These are phyloP conservation scores for Drosophila lacicola DNA, from an alignment of 2,888 invertebrate genomes.

Conservation along the genomic window DNA sequence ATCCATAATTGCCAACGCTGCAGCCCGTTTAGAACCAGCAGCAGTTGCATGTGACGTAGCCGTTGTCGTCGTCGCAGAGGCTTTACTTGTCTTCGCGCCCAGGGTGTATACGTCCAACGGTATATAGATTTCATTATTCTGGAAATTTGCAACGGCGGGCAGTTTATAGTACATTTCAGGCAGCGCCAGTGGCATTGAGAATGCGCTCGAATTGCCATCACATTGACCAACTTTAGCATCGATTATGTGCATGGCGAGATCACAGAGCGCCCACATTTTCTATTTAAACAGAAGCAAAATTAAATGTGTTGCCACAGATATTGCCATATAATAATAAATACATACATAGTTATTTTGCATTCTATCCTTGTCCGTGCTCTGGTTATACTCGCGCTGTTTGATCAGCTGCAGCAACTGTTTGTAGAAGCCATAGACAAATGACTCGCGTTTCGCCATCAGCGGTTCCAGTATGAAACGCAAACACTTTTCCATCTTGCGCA, in stretches of 20 bases:
- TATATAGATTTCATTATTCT: conserved; percentile 92
- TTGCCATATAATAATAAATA: not conserved
- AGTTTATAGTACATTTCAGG: conserved; percentile 96
- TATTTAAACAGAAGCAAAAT: conserved; percentile 83
- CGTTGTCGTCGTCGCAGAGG: conserved; percentile 44
- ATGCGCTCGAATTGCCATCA: conserved; percentile 91
- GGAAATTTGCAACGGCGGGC: conserved; percentile 89
- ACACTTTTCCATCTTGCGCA: conserved; percentile 93
- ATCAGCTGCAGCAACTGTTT: conserved; percentile 96
- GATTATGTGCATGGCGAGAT: conserved; percentile 96
- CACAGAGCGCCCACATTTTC: conserved; percentile 99
- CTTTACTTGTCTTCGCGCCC: conserved; percentile 57
- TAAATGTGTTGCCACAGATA: not conserved
- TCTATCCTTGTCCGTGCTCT: conserved; percentile 91
- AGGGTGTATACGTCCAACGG: conserved; percentile 88
- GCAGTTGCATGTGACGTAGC: conserved; percentile 40
- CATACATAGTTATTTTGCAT: conserved; percentile 64
- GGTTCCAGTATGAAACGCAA: conserved; percentile 98
- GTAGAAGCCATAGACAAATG: conserved; percentile 97
- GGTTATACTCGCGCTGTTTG: conserved; percentile 95
- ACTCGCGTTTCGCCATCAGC: conserved; percentile 95
- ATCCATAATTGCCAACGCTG: conserved; percentile 50
- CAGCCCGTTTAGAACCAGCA: conserved; percentile 49
- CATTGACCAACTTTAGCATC: conserved; percentile 94
- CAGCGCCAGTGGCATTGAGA: conserved; percentile 93